Conservation (phyloP, 2,888 invertebrate genomes). For the Cheilosia scutellata region DNA sequence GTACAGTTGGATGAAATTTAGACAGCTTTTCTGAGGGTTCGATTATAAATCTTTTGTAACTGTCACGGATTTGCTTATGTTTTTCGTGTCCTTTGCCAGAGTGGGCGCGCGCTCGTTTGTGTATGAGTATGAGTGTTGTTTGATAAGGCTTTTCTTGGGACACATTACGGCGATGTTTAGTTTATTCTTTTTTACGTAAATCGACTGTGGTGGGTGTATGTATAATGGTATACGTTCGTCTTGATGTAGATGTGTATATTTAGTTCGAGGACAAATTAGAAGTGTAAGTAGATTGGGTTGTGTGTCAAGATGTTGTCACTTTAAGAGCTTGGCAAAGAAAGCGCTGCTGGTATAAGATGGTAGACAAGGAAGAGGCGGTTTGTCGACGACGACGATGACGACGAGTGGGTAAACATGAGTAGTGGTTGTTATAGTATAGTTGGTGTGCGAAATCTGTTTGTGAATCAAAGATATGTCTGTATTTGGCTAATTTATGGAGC, state of each 20-base stretch:
- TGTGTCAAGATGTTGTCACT: constrained; percentile 74
- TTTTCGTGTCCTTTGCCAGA: constrained; percentile 45
- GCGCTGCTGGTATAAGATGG: constrained; percentile 26
- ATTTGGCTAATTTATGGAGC: constrained; percentile 70
- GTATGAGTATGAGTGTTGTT: constrained; percentile 30
- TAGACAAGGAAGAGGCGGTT: constrained; percentile 68
- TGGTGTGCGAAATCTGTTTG: constrained; percentile 67
- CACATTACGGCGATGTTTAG: constrained; percentile 4
- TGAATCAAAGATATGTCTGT: constrained; percentile 71
- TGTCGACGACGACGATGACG: constrained; percentile 33
- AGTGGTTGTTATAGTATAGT: constrained; percentile 1
- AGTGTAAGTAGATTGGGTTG: constrained; percentile 62
- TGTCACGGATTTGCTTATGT: constrained; percentile 73
- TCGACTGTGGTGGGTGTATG: background rate
- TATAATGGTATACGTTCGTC: background rate
- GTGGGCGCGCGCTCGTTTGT: constrained; percentile 3
- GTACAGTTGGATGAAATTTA: constrained; percentile 50
- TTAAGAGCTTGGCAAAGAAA: constrained; percentile 69
- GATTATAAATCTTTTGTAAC: constrained; percentile 75
- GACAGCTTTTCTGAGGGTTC: constrained; percentile 71
- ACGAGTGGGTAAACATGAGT: constrained; percentile 49
- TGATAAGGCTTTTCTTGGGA: constrained; percentile 36
- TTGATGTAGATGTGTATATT: constrained; percentile 57
- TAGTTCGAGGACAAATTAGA: constrained; percentile 72
- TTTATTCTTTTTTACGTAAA: constrained; percentile 4